A percentile compares a stretch with the other conserved stretches of the same genome.
Evolutionary conservation across 2,797 vertebrate species (phyloP).

Genomic region (Ciconia nigra): DNA sequence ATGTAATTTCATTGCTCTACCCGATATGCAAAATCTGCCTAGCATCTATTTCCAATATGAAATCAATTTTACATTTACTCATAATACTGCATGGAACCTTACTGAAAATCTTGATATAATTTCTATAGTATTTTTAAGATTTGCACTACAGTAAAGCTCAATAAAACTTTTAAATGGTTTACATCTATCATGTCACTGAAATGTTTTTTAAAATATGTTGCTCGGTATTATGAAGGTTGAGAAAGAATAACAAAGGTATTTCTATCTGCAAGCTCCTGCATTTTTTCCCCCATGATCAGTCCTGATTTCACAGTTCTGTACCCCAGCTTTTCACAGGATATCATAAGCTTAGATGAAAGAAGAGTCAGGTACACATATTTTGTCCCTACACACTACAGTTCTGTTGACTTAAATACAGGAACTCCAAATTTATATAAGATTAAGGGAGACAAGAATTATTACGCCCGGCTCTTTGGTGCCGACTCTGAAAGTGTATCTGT

Average conservation of each 20-base stretch:
- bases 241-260: background rate
- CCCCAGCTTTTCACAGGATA: background rate
- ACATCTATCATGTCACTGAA: constrained; percentile 23
- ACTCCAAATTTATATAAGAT: background rate
- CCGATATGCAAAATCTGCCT: constrained; percentile 49
- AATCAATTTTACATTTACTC: constrained; percentile 59
- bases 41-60: constrained; percentile 50
- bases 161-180: constrained; percentile 50
- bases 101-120: constrained; percentile 50
- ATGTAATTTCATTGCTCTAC: constrained; percentile 58
- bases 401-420: background rate
- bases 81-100: constrained; percentile 14
- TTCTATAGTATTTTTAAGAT: constrained; percentile 57
- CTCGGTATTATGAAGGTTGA: background rate
- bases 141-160: constrained; percentile 43
- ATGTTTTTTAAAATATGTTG: background rate
- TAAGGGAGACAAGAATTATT: background rate
- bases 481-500: background rate
- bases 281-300: background rate
- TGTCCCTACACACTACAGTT: background rate
- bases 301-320: background rate
- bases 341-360: background rate
- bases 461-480: background rate
- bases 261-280: background rate
- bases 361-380: background rate